Conservation (phyloP, 2,797 vertebrate species). For the Mallotus villosus region DNA sequence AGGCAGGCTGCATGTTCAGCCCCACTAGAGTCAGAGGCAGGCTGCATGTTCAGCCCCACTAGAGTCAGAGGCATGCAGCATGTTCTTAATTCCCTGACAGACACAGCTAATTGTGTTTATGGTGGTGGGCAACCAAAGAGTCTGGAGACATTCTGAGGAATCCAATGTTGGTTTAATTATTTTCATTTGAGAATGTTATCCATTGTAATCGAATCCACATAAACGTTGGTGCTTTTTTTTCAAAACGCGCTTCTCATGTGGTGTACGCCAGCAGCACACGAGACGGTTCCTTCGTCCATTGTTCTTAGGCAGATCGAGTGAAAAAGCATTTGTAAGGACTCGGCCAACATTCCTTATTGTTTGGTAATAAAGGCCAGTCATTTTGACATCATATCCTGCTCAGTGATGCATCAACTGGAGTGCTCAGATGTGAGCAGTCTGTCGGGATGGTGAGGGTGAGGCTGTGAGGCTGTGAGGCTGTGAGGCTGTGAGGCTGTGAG, state of each 20-base stretch:
- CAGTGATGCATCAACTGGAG: constrained; percentile 55
- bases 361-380: constrained; percentile 42
- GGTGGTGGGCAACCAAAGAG: constrained; percentile 61
- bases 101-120: constrained; percentile 64
- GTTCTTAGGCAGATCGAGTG: constrained; percentile 38
- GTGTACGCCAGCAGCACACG: constrained; percentile 49
- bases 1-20: constrained; percentile 45
- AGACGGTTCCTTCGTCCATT: constrained; percentile 45
- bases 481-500: neutral
- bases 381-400: constrained; percentile 49
- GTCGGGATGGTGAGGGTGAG: neutral
- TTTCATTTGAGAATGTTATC: constrained; percentile 64
- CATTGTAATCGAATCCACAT: constrained; percentile 55
- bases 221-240: constrained; percentile 12
- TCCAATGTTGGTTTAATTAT: constrained; percentile 59
- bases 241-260: constrained; percentile 46
- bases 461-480: neutral
- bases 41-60: constrained; percentile 44
- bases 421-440: neutral
- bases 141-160: constrained; percentile 49
- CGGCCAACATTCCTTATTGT: constrained; percentile 66
- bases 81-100: constrained; percentile 66
- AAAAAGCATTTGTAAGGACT: constrained; percentile 50
- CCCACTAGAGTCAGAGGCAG: neutral
- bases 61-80: constrained; percentile 19